Evolutionary conservation across 2,888 invertebrate genomes (phyloP), one percentile per base, ranked within the genome.

Genomic region (Ochropleura plecta): DNA sequence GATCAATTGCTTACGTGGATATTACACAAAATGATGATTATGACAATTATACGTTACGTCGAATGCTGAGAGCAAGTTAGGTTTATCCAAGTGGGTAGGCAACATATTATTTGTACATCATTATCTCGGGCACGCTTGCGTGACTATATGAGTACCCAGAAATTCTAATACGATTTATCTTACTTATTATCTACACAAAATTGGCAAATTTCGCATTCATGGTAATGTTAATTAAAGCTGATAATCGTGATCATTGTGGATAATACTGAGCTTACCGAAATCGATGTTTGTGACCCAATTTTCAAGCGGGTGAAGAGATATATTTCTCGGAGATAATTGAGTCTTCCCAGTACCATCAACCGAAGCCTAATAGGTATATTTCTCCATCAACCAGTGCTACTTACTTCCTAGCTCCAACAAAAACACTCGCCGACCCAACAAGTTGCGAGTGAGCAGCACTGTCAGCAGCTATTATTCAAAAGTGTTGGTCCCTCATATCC

Each of bases 371-470:
- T 12, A n/a, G 42, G 7, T 2, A 14, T 57, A 30, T 14, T 57
- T 20, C 14, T 57, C 14, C 7, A 3, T 14, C 14, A 14, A 20
- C 20, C 6, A 55, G 14, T 7, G 14, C 55, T 55, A 49, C 0
- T 48, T 48, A 48, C 4, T 48, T 4, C 14, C 86, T 86, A 98
- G 95, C 93, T 98, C 98, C 55, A 98, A 9, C 3, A 46, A 9
- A 10, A 12, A 96, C 51, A 98, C 97, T 73, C 98, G 96, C 59
- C 98, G 95, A 0, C 98, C 98, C 20, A 95, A 92, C 90, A 98
- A 98, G 93, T 98, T 98, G 98, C 82, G 98, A n/a, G n/a, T n/a
- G n/a, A n/a, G n/a, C n/a, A n/a, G 96, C 9, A 98, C 98, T 0
- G 98, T 97, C 46, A 98, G 94, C 65, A 98, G 97, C 89, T 98